Base-by-base conservation (phyloP, 1,140 invertebrate species). In the Daktulosphaira vitifoliae region DNA sequence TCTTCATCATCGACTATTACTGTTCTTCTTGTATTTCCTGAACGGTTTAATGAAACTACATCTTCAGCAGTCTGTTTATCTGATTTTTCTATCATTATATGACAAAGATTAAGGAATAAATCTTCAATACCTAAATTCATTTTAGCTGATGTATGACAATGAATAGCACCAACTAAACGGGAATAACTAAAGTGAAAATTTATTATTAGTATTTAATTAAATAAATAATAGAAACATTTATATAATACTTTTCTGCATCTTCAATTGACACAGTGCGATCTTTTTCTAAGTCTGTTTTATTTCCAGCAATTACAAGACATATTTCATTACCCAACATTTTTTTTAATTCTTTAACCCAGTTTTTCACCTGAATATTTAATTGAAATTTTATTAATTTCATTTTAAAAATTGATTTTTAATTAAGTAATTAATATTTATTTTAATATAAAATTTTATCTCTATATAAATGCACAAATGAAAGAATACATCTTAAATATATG, bases 281-380 rank as follows among this genome's bases (percentile, higher is more conserved):
- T 73, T 89, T 89, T 74, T 96, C 93, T 72, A 99, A 78, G 79
- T 99, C 96, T 73, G 88, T 84, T 83, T 99, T 99, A 77, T 99
- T 99, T 48, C 96, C 96, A 67, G 92, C 92, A 75, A 99, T 98
- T 50, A 86, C 85, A 38, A 99, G 77, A 70, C 86, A 85, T 69
- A 98, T 90, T 69, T 97, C 89, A 71, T 87, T 86, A 6, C 95
- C 96, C 13, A 98, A 79, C 88, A 98, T 97, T 78, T 93, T 94
- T 68, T 90, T 85, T 49, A 99, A 77, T 77, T 99, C 96, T 74
- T 96, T 96, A 7, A 99, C 93, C 96, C 96, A 99, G 74, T 87
- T 95, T 79, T 98, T 96, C 0, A 96, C 90, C 90, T 93, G 70
- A 56, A 80, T 75, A 66, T 69, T 66, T 70, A 69, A 66, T 22